A percentile compares a stretch with the other conserved stretches of the same genome.
phyloP scores from a whole-genome alignment of 2,113 vertebrate species.

The Picathartes gymnocephalus region DNA sequence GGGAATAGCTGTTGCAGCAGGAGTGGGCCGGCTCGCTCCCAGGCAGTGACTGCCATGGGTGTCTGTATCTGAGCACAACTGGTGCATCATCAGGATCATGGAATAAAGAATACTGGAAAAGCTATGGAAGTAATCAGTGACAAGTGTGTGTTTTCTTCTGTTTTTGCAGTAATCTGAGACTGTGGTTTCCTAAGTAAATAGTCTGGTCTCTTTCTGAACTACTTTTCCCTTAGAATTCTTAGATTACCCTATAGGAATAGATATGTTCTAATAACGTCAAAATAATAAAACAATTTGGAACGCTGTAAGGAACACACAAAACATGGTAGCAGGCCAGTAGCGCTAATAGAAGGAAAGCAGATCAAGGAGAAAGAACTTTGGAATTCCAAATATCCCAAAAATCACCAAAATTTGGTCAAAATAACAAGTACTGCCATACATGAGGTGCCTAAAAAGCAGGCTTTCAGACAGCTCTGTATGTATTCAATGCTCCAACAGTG shows the following conservation, averaged over 20 bases:
- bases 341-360: not conserved
- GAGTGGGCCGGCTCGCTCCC: not conserved
- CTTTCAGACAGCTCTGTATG: rapidly evolving
- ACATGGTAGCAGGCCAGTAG: not conserved
- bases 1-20: not conserved
- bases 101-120: not conserved
- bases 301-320: not conserved
- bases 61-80: not conserved
- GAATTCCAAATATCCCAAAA: not conserved
- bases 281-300: not conserved
- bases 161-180: not conserved
- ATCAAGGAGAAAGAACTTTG: not conserved
- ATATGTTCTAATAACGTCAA: not conserved
- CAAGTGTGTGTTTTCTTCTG: not conserved
- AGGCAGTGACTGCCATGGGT: not conserved
- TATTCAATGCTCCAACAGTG: not conserved
- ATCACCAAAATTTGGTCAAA: not conserved
- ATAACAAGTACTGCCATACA: not conserved
- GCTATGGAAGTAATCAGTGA: not conserved
- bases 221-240: not conserved
- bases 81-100: not conserved
- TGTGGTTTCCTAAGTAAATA: not conserved
- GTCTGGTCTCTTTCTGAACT: not conserved
- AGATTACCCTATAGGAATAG: not conserved
- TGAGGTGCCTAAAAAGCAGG: not conserved